Conservation (phyloP, 2,797 vertebrate species). For the Philypnodon macrostomus region DNA sequence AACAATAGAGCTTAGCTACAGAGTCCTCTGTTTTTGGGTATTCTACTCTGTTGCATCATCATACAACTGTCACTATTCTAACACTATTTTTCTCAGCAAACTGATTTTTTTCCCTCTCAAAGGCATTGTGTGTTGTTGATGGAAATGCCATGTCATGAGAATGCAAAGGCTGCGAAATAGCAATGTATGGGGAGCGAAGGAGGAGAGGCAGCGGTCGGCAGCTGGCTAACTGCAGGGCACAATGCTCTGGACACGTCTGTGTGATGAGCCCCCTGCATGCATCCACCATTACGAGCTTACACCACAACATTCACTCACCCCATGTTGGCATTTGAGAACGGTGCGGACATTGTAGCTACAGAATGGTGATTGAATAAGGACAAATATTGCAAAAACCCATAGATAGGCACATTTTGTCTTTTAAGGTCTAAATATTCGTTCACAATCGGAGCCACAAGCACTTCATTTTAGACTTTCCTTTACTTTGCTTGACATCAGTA, state of each 20-base stretch:
- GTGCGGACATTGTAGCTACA: neutral
- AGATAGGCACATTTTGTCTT: no score
- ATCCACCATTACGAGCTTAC: conserved; percentile 11
- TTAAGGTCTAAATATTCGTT: no score
- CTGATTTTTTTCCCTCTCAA: conserved; percentile 2
- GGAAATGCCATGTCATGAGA: conserved; percentile 31
- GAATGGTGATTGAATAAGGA: no score
- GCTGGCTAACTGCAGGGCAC: conserved; percentile 54
- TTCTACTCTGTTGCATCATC: no score
- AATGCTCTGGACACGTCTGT: conserved; percentile 33
- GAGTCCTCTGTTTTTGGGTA: no score
- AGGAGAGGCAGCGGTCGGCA: conserved; percentile 53
- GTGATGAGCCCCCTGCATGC: conserved; percentile 30
- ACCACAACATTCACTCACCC: neutral
- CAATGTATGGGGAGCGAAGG: conserved; percentile 19
- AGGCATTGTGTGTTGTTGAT: conserved; percentile 21
- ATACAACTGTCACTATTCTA: no score
- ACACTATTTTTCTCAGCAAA: neutral
- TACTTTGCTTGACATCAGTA: no score
- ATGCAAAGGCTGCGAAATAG: conserved; percentile 21
- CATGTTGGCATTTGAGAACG: conserved; percentile 6
- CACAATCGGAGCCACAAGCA: no score
- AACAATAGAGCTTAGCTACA: no score
- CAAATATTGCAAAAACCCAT: no score
- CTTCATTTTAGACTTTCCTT: no score